Percentiles rank a stretch among this genome's conserved stretches.
Evolutionary conservation across 2,888 invertebrate genomes (phyloP).

Genomic region (Orchesella flavescens): DNA sequence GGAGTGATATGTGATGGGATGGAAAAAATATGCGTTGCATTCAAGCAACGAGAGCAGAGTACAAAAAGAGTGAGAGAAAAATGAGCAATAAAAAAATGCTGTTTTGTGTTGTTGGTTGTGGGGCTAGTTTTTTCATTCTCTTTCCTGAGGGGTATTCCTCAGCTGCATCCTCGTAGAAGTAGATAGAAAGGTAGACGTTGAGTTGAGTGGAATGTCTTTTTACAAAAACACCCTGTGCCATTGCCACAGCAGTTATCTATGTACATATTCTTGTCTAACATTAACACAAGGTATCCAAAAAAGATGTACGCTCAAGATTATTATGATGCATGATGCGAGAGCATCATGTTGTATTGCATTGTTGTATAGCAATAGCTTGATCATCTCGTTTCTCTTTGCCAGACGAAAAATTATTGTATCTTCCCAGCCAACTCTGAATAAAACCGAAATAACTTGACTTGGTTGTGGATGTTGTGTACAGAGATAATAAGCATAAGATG

Average conservation of each 20-base stretch:
- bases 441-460: too few relatives aligned
- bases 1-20: conserved; percentile 6
- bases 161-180: conserved; percentile 18
- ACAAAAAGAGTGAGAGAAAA: conserved; percentile 18
- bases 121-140: conserved; percentile 45
- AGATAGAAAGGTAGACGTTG: background rate
- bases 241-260: background rate
- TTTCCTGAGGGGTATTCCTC: conserved; percentile 51
- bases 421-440: too few relatives aligned
- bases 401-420: background rate
- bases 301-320: too few relatives aligned
- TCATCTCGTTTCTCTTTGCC: background rate
- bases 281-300: too few relatives aligned
- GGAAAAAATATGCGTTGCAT: conserved; percentile 1
- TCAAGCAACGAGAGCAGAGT: conserved; percentile 23
- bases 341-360: background rate
- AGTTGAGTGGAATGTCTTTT: conserved; percentile 1
- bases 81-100: conserved; percentile 42
- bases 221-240: background rate
- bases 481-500: too few relatives aligned
- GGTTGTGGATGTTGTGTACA: too few relatives aligned
- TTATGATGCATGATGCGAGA: background rate
- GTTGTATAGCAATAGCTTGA: background rate
- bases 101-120: conserved; percentile 17
- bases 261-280: too few relatives aligned